Evolutionary conservation across 2,797 vertebrate species (phyloP).

Genomic region (Eospalax fontanierii): DNA sequence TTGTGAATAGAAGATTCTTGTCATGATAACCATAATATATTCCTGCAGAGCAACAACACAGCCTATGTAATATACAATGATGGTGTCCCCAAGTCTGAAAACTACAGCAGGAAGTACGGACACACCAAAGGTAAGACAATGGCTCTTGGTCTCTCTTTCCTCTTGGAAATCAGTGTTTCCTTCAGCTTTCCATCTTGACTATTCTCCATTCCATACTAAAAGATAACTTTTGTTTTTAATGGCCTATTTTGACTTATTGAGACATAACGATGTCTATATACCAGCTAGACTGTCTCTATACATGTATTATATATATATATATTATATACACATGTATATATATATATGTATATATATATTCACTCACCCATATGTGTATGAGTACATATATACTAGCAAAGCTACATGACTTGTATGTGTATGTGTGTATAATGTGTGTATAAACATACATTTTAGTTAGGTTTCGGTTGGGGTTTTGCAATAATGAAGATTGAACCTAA

Average conservation of each 20-base stretch:
- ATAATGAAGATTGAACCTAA: too few species aligned
- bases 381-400: not conserved
- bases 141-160: slow-evolving; percentile 50
- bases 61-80: slow-evolving; percentile 96
- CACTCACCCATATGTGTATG: not conserved
- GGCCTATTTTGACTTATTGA: slow-evolving; percentile 38
- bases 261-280: slow-evolving; percentile 14
- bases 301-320: too few species aligned
- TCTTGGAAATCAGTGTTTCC: slow-evolving; percentile 54
- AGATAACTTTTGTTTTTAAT: slow-evolving; percentile 55
- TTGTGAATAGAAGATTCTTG: not conserved
- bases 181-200: slow-evolving; percentile 42
- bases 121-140: slow-evolving; percentile 95
- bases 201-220: slow-evolving; percentile 45
- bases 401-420: not conserved
- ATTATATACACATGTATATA: too few species aligned
- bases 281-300: not conserved
- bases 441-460: not conserved
- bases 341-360: not conserved
- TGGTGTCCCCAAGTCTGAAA: slow-evolving; percentile 89
- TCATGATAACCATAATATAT: slow-evolving; percentile 79
- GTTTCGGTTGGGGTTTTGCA: not conserved
- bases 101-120: slow-evolving; percentile 89
- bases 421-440: not conserved
- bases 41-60: slow-evolving; percentile 90